phyloP scores from a whole-genome alignment of 2,888 invertebrate species.

The Limnephilus auricula region DNA sequence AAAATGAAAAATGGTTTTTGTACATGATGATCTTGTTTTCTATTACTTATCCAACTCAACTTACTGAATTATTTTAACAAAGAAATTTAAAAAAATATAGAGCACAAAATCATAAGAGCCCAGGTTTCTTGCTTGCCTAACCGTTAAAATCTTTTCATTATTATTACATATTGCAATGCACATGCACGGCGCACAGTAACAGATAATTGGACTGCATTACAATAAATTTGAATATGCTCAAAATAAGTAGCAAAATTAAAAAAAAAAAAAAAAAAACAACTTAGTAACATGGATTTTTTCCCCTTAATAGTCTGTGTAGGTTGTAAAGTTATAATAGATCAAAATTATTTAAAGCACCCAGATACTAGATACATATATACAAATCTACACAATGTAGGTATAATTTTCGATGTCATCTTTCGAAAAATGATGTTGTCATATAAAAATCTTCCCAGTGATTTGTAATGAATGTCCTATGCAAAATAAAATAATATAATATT shows the following conservation, averaged over 20 bases:
- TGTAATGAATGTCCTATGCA: too few relatives aligned
- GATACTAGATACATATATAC: too few relatives aligned
- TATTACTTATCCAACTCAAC: neutral
- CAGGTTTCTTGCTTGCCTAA: neutral
- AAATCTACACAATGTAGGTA: too few relatives aligned
- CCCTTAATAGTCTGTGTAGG: neutral
- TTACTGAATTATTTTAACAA: neutral
- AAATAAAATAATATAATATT: too few relatives aligned
- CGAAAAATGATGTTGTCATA: too few relatives aligned
- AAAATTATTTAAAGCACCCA: too few relatives aligned
- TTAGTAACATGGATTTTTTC: too few relatives aligned
- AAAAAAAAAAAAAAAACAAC: neutral
- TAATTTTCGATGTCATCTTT: too few relatives aligned
- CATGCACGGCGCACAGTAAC: neutral
- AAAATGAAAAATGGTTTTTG: neutral
- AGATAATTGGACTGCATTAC: neutral
- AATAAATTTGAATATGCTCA: neutral
- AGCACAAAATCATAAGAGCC: neutral
- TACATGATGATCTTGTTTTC: neutral
- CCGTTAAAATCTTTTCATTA: slow-evolving; percentile 16
- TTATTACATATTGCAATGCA: neutral
- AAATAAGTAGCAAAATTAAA: neutral
- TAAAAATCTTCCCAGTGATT: too few relatives aligned
- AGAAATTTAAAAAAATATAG: neutral
- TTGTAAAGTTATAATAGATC: too few relatives aligned